Base-by-base conservation (phyloP, 2,113 vertebrate genomes). In the Otolemur garnettii region DNA sequence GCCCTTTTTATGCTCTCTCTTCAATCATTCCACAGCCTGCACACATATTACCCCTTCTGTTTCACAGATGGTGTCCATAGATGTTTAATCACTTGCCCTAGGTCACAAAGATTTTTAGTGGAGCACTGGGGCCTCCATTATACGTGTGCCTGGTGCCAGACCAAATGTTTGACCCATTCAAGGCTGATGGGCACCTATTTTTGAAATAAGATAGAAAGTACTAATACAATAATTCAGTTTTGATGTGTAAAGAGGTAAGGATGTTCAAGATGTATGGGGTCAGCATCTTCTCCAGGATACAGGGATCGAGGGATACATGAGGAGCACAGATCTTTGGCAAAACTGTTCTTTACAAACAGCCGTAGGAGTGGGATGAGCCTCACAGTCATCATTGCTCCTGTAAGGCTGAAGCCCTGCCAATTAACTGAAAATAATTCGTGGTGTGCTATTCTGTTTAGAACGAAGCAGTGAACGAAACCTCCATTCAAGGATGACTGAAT, bases 101-200 rank as follows among this genome's bases (percentile, higher is more conserved):
- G 0, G 7, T 87, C 71, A 60, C 26, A 90, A 1, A 30, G 30
- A 75, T 66, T 91, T 86, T 86, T 64, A 83, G 7, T 68, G 14
- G 7, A 75, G 6, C 22, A n/a, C 5, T 55, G 1, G 0, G 1
- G 0, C 19, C 33, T 78, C n/a, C 33, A 21, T 35, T 66, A 57
- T 57, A 55, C 21, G 30, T 53, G 3, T 38, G 14, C 53, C 30
- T 87, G 57, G 53, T 12, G 45, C 68, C 57, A 28, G 24, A 74
- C 0, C 33, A 50, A 92, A 75, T 85, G 15, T 22, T 77, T 80
- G 35, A 83, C 7, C 7, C 89, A 26, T 72, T 8, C 12, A 82
- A 91, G 59, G 2, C 11, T 21, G 4, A n/a, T 59, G 21, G 5
- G 33, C 55, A 78, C 7, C 22, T 64, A 33, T 15, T 87, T 81